Percentiles rank a stretch among this genome's conserved stretches.
These are phyloP conservation scores for Perizoma affinitatum DNA, from an alignment of 2,888 invertebrate species.

Conservation along the genomic window DNA sequence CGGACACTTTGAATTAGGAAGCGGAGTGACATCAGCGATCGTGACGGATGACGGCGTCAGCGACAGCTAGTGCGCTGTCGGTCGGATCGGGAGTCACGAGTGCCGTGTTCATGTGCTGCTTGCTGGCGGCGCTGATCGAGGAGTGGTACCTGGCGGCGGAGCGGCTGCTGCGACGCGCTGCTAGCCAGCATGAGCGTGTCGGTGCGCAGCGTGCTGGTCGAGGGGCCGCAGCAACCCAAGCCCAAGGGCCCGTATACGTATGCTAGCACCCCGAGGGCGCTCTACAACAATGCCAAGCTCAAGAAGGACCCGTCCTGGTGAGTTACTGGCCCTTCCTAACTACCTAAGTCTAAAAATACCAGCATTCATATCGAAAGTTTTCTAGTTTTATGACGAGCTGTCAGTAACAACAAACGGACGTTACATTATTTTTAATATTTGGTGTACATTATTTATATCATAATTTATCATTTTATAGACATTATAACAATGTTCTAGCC, in stretches of 20 bases:
- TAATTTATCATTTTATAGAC: too few species aligned
- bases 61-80: background rate
- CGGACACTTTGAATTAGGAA: conserved; percentile 25
- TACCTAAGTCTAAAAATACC: too few species aligned
- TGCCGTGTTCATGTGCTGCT: conserved; percentile 60
- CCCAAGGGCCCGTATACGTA: conserved; percentile 81
- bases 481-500: too few species aligned
- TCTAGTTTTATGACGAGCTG: too few species aligned
- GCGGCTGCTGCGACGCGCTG: conserved; percentile 31
- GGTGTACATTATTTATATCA: too few species aligned
- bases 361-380: too few species aligned
- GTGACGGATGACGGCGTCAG: conserved; percentile 8
- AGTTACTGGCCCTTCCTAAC: conserved; percentile 37
- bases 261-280: conserved; percentile 85
- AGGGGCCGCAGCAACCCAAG: conserved; percentile 62
- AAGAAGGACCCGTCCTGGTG: conserved; percentile 72
- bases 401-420: too few species aligned
- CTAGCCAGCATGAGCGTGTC: conserved; percentile 63
- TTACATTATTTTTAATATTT: too few species aligned
- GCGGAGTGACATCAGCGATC: conserved; percentile 28
- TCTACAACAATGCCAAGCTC: conserved; percentile 84
- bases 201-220: conserved; percentile 70
- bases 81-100: conserved; percentile 3
- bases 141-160: conserved; percentile 52
- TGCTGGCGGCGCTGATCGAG: conserved; percentile 58